Base-by-base conservation (phyloP, 1,140 invertebrate genomes). In the Neocloeon triangulifer region DNA sequence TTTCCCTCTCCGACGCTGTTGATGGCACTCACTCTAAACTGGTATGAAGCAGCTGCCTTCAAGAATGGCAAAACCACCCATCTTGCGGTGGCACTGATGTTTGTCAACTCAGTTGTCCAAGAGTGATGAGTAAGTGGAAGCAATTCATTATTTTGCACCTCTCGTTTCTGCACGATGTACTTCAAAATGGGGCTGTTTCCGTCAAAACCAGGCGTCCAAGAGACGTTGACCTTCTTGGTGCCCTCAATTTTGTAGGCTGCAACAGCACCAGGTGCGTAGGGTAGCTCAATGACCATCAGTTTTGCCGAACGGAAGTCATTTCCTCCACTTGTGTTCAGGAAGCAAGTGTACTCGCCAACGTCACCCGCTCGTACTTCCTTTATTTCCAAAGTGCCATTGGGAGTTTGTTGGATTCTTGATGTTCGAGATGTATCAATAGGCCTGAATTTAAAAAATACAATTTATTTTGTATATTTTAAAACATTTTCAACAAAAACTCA, bases 1-100 rank as follows among this genome's bases (percentile, higher is more conserved):
- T 75, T 70, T 21, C 94, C 91, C 50, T 92, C 84, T 2, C 94
- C 92, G 1, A 91, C 85, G 17, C 79, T 73, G 53, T 99, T 99
- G 0, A 92, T 74, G 13, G 92, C 89, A 41, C 75, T 85, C 1
- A 99, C 79, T 37, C 89, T 61, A 52, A 98, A 97, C 50, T 95
- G 85, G 56, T 96, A 97, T 1, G 78, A 76, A 1, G 82, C 74
- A 1, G 92, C 86, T 1, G 92, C 91, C 56, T 89, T 85, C 17
- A 98, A 58, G 48, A 79, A 80, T 14, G 67, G 72, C 3, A 94
- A 54, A 12, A 94, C 49, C 3, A 79, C 63, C 66, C 73, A 86
- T 15, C 78, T 68, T 34, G 68, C 65, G 29, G 66, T 60, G 1
- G 77, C 66, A 0, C 80, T 77, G 5, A 94, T 76, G 45, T 92